Evolutionary conservation across 2,888 invertebrate genomes (phyloP).

Genomic region (Lycaena phlaeas): DNA sequence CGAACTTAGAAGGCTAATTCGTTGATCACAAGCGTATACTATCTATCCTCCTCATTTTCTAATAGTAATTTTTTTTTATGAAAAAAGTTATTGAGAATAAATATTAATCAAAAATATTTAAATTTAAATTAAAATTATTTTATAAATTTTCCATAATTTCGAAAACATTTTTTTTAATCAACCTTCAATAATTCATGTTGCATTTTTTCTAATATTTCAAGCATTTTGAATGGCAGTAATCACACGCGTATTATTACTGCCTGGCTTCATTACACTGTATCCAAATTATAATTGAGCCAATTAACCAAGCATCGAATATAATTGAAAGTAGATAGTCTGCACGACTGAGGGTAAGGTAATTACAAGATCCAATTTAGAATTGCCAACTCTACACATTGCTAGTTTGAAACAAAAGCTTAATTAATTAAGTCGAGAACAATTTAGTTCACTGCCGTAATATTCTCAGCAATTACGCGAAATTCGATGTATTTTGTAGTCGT

Average conservation of each 20-base stretch:
- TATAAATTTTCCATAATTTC: too few species aligned
- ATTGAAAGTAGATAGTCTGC: constrained; percentile 69
- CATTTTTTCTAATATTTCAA: too few species aligned
- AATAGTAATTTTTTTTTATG: too few species aligned
- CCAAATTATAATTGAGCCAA: constrained; percentile 67
- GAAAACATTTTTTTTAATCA: too few species aligned
- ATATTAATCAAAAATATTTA: too few species aligned
- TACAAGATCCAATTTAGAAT: constrained; percentile 74
- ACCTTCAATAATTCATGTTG: too few species aligned
- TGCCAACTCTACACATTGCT: constrained; percentile 73
- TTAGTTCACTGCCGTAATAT: constrained; percentile 71
- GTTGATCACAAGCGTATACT: too few species aligned
- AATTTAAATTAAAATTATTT: too few species aligned
- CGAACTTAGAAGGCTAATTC: too few species aligned
- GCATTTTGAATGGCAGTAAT: too few species aligned
- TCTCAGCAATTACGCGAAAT: constrained; percentile 70
- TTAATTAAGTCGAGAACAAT: constrained; percentile 74
- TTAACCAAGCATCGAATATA: constrained; percentile 66
- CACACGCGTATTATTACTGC: constrained; percentile 1
- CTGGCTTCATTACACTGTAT: constrained; percentile 44
- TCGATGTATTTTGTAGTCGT: constrained; percentile 67
- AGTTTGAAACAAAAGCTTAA: constrained; percentile 74
- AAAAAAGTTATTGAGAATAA: too few species aligned
- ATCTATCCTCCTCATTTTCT: too few species aligned
- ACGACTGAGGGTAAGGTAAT: constrained; percentile 71